A percentile compares a stretch with the other conserved stretches of the same genome.
Conservation (phyloP, 92 coral and sea anemone genomes). For the Galaxea fascicularis region DNA sequence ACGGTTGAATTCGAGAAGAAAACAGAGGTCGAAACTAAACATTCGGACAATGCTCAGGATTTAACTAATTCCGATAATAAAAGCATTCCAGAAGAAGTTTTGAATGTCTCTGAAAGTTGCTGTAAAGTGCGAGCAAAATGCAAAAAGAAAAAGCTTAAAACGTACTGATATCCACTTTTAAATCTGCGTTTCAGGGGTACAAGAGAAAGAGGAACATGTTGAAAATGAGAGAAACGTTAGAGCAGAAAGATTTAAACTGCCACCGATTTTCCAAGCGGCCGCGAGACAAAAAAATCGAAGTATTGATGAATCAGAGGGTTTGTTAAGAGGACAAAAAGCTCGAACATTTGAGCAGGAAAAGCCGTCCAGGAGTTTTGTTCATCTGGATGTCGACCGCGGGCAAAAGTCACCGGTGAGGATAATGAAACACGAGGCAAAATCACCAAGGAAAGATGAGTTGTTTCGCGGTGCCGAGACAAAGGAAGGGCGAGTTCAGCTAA, state of each 20-base stretch:
- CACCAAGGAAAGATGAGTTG: conserved; percentile 30
- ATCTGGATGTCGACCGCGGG: background rate
- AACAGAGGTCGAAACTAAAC: background rate
- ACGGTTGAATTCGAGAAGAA: background rate
- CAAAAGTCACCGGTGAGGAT: conserved; percentile 29
- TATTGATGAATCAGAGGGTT: conserved; percentile 68
- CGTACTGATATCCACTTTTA: conserved; percentile 70
- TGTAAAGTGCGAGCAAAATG: background rate
- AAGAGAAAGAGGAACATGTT: conserved; percentile 7
- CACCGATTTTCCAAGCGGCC: conserved; percentile 96
- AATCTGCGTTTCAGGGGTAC: conserved; percentile 46
- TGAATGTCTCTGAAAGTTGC: background rate
- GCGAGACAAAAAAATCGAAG: conserved; percentile 80
- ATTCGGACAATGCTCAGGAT: background rate
- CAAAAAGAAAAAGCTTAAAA: background rate
- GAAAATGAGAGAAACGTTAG: conserved; percentile 20
- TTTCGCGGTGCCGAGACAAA: conserved; percentile 1
- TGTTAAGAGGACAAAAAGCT: conserved; percentile 88
- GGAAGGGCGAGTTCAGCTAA: conserved; percentile 17
- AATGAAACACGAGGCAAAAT: conserved; percentile 14
- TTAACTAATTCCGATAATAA: background rate
- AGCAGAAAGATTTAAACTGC: conserved; percentile 80
- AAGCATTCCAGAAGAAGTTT: background rate
- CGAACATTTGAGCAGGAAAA: conserved; percentile 85
- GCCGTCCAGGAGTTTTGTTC: conserved; percentile 28